Base-by-base conservation (phyloP, 2,797 vertebrate genomes). In the Sandelia bainsii region DNA sequence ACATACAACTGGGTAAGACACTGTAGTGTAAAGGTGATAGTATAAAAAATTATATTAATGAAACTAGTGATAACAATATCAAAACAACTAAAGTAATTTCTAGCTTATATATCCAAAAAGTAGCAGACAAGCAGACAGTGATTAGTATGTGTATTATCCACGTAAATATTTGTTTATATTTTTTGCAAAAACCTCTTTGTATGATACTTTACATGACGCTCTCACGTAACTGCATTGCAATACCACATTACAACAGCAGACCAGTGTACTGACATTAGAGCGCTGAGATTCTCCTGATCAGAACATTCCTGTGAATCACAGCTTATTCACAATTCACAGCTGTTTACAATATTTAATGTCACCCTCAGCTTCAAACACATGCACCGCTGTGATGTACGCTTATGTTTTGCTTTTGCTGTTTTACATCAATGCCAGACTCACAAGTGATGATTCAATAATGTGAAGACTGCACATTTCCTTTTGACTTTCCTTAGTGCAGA, bases 1-100 rank as follows among this genome's bases (percentile, higher is more conserved):
- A 67, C 72, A 70, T 64, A 67, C 49, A 80, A 70, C 29, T 72
- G 73, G 45, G 58, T 73, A 59, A 76, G 48, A 81, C 13, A 20
- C 12, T 45, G 53, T 13, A 46, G 79, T 62, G 78, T 75, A 75
- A 86, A 62, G 71, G 53, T 72, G 73, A 81, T 10, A n/a, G 52
- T 45, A 67, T 61, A 14, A 54, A 39, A 50, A 57, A 75, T 69
- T 39, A 17, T 1, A 32, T 46, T 49, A 61, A 70, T 39, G 12
- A 58, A 17, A 27, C 73, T 12, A 40, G 52, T 13, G 32, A 74
- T 5, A 14, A 64, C 39, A 66, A 53, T 27, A 23, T 32, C 7
- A 39, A 59, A 20, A 48, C 17, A 20, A 1, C 5, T 34, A 1
- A 42, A 39, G 34, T 10, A 22, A 14, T 54, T 27, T 44, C 13